Base-by-base conservation (phyloP, 2,888 invertebrate genomes). In the Scrobipalpa atriplicella region DNA sequence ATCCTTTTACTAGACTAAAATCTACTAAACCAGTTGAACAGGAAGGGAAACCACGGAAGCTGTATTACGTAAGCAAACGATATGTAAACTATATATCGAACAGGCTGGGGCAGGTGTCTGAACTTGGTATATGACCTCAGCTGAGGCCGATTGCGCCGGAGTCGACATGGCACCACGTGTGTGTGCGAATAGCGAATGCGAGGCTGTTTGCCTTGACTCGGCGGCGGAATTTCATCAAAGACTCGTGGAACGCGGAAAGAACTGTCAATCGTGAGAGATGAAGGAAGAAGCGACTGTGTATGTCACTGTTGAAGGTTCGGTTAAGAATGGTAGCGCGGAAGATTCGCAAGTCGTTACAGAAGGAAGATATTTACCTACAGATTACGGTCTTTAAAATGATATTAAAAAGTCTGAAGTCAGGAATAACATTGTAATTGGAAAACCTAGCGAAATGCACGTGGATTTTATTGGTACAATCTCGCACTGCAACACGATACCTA, bases 91-190 rank as follows among this genome's bases (percentile, higher is more conserved):
- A 66, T 51, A 61, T 61, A 62, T 61, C 52, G 60, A 65, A 70
- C 71, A 66, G 69, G 69, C 68, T 68, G 47, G 67, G 69, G 67
- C 70, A 70, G 68, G 71, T 69, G 72, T 21, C 65, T 72, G 72
- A 72, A 72, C 72, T 72, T 71, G 72, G 62, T 62, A 19, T 69
- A 66, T 69, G 72, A 71, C 72, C 72, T 70, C 71, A 68, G 43
- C 13, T 68, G 65, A 68, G 72, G 72, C 68, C 69, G 66, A 2
- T 52, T 64, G 56, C 47, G 64, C 54, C 54, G 18, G 43, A 18
- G 62, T 41, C 19, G 64, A 52, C 36, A 38, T 64, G 64, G 62
- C 60, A 58, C 65, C 71, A 69, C 69, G 68, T 69, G 71, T 64
- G 63, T 62, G 63, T 62, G 60, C 64, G 66, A 56, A 64, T 43